phyloP scores from a whole-genome alignment of 2,797 vertebrate genomes.

The Astyanax mexicanus region DNA sequence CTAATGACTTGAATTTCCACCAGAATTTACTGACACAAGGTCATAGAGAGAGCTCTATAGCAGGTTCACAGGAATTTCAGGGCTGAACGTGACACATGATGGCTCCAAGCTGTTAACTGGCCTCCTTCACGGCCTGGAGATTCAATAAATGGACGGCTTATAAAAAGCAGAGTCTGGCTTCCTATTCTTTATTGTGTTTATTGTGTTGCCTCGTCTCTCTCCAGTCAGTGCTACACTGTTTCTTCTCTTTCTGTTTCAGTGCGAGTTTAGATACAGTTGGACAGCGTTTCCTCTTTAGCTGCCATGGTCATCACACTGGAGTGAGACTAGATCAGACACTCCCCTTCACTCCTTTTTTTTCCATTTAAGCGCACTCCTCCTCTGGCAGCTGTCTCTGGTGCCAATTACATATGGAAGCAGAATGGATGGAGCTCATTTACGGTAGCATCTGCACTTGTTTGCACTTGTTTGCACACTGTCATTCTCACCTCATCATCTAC shows the following conservation, averaged over 20 bases:
- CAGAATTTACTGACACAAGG: background rate
- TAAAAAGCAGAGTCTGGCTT: background rate
- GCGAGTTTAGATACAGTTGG: constrained; percentile 7
- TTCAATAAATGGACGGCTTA: constrained; percentile 34
- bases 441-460: constrained; percentile 43
- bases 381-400: constrained; percentile 35
- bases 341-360: background rate
- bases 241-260: constrained; percentile 1
- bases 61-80: constrained; percentile 8
- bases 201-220: background rate
- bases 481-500: constrained; percentile 1
- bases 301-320: constrained; percentile 32
- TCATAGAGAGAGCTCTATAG: constrained; percentile 7
- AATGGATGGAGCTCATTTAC: constrained; percentile 42
- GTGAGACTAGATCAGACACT: constrained; percentile 6
- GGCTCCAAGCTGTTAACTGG: constrained; percentile 17
- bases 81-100: background rate
- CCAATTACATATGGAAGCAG: constrained; percentile 45
- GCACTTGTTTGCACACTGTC: constrained; percentile 34
- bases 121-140: constrained; percentile 7
- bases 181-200: constrained; percentile 5
- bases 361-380: constrained; percentile 33
- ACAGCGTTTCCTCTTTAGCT: constrained; percentile 28
- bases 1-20: no score
- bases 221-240: background rate